Conservation (phyloP, 2,888 invertebrate species). For the Celastrina argiolus region DNA sequence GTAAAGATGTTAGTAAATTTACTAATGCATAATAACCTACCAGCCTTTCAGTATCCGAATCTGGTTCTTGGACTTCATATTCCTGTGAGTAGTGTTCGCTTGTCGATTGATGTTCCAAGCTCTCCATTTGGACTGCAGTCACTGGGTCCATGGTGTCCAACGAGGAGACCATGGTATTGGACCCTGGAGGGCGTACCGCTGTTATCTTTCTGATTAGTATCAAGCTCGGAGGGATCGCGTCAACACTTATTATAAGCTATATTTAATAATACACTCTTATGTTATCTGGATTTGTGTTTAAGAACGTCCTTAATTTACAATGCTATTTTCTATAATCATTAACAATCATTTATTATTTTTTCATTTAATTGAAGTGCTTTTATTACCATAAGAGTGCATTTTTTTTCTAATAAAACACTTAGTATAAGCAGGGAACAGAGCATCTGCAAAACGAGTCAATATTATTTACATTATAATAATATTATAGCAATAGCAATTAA, state of each 20-base stretch:
- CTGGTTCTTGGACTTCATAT: slow-evolving; percentile 70
- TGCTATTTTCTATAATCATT: neutral
- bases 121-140: slow-evolving; percentile 71
- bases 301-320: neutral
- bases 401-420: slow-evolving; percentile 2
- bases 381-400: neutral
- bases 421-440: slow-evolving; percentile 38
- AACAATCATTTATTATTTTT: too few relatives aligned
- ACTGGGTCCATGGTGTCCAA: slow-evolving; percentile 82
- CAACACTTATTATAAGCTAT: slow-evolving; percentile 26
- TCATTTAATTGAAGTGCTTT: too few relatives aligned
- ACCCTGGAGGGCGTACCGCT: slow-evolving; percentile 79
- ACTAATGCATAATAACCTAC: slow-evolving; percentile 49
- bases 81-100: slow-evolving; percentile 69
- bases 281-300: neutral
- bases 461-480: slow-evolving; percentile 15
- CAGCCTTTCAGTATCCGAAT: slow-evolving; percentile 69
- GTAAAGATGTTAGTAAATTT: neutral
- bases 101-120: slow-evolving; percentile 65
- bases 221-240: slow-evolving; percentile 63
- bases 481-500: slow-evolving; percentile 24
- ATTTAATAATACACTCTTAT: slow-evolving; percentile 17
- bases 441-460: slow-evolving; percentile 28
- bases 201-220: slow-evolving; percentile 75
- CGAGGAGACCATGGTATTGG: slow-evolving; percentile 90